Base-by-base conservation (phyloP, 2,888 invertebrate genomes). In the Nezara viridula region DNA sequence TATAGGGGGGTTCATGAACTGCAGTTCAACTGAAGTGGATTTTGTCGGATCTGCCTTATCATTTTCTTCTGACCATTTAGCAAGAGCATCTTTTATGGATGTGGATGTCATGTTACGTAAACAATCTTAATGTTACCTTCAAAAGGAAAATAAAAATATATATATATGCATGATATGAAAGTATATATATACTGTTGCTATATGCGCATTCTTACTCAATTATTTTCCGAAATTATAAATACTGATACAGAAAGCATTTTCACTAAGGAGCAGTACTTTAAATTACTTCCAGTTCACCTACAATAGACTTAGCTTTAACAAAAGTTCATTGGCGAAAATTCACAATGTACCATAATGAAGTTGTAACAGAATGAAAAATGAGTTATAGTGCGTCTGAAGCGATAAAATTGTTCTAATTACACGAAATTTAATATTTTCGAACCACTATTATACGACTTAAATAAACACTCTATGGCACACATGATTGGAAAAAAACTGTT, bases 1-100 rank as follows among this genome's bases (percentile, higher is more conserved):
- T 89, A 99, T 97, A 0, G 98, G 98, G 0, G 98, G 98, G 95
- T 96, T 97, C 92, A 97, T 96, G 91, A 98, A 98, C 91, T 96
- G 96, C 86, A 99, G 93, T 90, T 95, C 95, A 1, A 99, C 95
- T 91, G 97, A 96, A 12, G 94, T 95, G 2, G 96, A 95, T 90
- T 97, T 96, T 0, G 94, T 93, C 0, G 96, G 95, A 86, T 95
- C 94, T 91, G 95, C 94, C 55, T 94, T 95, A 73, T 94, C 94
- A 92, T 95, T 95, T 73, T 98, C 97, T 92, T 98, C 98, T 3
- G 81, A 49, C 97, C 97, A 98, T 92, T 94, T 94, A 92, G 96
- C 96, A 60, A 98, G 94, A 0, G 98, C 98, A 91, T 97, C 97
- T 93, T 97, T 97, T 89, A 97, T 96, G 14, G 96, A 95, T 37